phyloP scores from a whole-genome alignment of 2,888 invertebrate genomes.

The Perithous albicinctus region DNA sequence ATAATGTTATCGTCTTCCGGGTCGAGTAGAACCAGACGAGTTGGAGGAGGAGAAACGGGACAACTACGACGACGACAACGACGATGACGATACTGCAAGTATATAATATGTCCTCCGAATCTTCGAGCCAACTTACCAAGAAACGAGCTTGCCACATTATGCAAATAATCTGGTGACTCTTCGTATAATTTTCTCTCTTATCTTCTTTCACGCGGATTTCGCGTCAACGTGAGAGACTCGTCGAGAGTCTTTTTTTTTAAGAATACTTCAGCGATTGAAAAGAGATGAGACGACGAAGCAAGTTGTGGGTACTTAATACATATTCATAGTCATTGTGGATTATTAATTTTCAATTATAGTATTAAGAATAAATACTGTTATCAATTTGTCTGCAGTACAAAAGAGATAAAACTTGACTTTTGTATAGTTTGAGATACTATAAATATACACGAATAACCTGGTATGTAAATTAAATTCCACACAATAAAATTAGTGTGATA shows the following conservation, averaged over 20 bases:
- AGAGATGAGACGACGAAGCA: not conserved
- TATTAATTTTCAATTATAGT: not conserved
- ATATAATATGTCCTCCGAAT: constrained; percentile 33
- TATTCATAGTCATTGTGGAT: not conserved
- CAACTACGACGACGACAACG: not conserved
- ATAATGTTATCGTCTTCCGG: constrained; percentile 57
- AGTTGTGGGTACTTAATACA: not conserved
- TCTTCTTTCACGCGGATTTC: constrained; percentile 47
- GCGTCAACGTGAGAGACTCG: constrained; percentile 8
- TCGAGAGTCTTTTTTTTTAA: constrained; percentile 17
- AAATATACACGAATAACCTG: not conserved
- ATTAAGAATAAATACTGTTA: not conserved
- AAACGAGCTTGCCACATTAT: constrained; percentile 55
- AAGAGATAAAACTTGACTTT: not conserved
- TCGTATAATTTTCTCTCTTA: constrained; percentile 63
- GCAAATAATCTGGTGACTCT: constrained; percentile 53
- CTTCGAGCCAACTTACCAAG: constrained; percentile 40
- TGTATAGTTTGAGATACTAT: not conserved
- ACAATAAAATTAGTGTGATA: not conserved
- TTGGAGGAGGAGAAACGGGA: not conserved
- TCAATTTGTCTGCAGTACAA: not conserved
- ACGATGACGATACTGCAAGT: constrained; percentile 13
- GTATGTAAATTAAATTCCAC: not conserved
- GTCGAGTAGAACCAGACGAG: constrained; percentile 12
- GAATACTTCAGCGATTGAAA: constrained; percentile 9